phyloP scores from a whole-genome alignment of 2,113 vertebrate species.

The Aegithalos caudatus region DNA sequence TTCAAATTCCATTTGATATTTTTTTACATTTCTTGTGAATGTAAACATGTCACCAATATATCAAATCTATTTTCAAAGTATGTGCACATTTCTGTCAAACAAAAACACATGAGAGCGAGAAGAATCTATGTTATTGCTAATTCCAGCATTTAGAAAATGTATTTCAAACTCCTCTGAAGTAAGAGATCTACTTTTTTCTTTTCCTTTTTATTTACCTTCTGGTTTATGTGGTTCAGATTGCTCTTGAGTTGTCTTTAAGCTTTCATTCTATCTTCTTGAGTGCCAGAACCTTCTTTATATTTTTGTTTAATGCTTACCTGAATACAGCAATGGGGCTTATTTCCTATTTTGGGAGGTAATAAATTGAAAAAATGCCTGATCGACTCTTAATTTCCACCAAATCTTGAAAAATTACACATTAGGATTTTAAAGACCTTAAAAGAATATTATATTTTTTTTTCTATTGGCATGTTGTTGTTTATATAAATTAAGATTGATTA shows the following conservation, averaged over 20 bases:
- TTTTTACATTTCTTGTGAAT: background rate
- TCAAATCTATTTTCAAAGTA: background rate
- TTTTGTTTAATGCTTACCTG: background rate
- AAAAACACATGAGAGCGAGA: background rate
- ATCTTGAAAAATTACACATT: background rate
- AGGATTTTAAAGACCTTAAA: background rate
- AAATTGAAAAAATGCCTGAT: background rate
- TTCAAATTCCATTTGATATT: slow-evolving; percentile 20
- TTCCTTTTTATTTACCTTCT: background rate
- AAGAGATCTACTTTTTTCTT: background rate
- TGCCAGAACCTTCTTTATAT: background rate
- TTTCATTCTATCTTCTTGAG: background rate
- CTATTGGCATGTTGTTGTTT: background rate
- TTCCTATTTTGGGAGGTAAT: background rate
- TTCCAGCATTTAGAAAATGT: background rate
- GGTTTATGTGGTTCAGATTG: background rate
- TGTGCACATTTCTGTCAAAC: background rate
- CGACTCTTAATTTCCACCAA: background rate
- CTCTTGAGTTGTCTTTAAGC: background rate
- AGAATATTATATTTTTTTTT: background rate
- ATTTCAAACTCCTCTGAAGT: background rate
- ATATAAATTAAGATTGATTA: background rate
- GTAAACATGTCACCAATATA: background rate
- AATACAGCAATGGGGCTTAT: background rate
- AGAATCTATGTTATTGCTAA: background rate